These are phyloP conservation scores for Philereme transversata DNA, from an alignment of 2,888 invertebrate genomes.

Conservation along the genomic window DNA sequence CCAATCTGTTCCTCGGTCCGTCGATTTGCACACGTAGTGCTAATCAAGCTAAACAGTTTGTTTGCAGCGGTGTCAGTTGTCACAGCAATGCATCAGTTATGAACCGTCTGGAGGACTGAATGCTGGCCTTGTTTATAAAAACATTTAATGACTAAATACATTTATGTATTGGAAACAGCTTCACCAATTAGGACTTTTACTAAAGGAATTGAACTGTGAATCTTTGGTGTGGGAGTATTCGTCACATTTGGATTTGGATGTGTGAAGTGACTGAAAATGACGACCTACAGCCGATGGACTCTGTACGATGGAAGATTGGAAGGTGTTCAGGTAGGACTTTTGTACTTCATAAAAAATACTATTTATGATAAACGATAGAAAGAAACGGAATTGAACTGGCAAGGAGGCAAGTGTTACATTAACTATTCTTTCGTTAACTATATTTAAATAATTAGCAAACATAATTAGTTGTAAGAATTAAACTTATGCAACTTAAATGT, in stretches of 20 bases:
- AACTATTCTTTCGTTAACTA: too few species aligned
- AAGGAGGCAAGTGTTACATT: too few species aligned
- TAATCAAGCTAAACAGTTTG: constrained; percentile 79
- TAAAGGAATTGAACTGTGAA: too few species aligned
- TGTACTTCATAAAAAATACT: too few species aligned
- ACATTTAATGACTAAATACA: not conserved
- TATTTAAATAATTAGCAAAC: too few species aligned
- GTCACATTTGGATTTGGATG: not conserved
- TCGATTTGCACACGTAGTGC: constrained; percentile 77
- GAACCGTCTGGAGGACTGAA: constrained; percentile 10
- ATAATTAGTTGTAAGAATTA: not conserved
- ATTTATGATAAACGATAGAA: too few species aligned
- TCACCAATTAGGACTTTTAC: too few species aligned
- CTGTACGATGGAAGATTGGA: constrained; percentile 67
- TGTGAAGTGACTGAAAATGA: constrained; percentile 50
- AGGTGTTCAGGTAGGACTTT: constrained; percentile 65
- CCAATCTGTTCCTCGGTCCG: constrained; percentile 58
- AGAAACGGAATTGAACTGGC: too few species aligned
- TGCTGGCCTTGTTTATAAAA: constrained; percentile 5
- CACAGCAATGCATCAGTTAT: constrained; percentile 25
- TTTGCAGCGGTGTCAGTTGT: constrained; percentile 60
- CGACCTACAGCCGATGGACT: constrained; percentile 70
- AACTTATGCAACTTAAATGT: not conserved
- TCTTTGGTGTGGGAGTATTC: too few species aligned
- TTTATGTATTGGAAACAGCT: too few species aligned